These are phyloP conservation scores for Micromys minutus DNA, from an alignment of 2,113 vertebrate genomes.

Conservation along the genomic window DNA sequence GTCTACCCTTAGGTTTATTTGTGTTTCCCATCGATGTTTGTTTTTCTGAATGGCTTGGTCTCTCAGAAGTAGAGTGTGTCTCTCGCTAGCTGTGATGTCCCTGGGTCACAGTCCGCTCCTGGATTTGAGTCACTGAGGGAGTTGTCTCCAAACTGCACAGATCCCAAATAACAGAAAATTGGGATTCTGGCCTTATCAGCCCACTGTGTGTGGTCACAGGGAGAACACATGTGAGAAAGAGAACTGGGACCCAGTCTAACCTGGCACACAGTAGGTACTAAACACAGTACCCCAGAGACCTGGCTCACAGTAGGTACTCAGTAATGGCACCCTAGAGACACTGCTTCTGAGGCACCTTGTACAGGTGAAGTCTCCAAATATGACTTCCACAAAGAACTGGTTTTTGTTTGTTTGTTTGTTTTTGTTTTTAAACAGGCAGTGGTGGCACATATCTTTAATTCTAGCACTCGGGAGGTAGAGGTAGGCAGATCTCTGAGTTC, in stretches of 20 bases:
- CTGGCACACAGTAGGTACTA: background rate
- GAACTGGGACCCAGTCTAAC: background rate
- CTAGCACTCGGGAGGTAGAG: background rate
- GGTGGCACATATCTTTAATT: background rate
- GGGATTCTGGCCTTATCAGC: background rate
- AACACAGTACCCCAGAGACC: too few relatives aligned
- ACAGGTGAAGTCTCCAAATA: background rate
- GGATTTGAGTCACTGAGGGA: background rate
- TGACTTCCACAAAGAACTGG: background rate
- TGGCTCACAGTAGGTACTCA: background rate
- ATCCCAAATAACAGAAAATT: background rate
- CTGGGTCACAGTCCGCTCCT: background rate
- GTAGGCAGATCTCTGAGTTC: background rate
- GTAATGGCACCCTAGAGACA: too few relatives aligned
- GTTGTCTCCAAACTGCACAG: background rate
- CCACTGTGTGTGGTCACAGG: rapidly evolving
- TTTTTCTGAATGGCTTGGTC: background rate
- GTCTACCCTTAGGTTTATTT: rapidly evolving
- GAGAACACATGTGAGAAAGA: background rate
- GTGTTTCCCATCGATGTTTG: background rate
- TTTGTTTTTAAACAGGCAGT: background rate
- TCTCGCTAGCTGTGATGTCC: background rate
- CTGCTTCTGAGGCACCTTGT: background rate
- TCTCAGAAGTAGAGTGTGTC: background rate
- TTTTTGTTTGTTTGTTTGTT: too few relatives aligned